Evolutionary conservation across 2,888 invertebrate genomes (phyloP).

Genomic region (Hololepta plana): DNA sequence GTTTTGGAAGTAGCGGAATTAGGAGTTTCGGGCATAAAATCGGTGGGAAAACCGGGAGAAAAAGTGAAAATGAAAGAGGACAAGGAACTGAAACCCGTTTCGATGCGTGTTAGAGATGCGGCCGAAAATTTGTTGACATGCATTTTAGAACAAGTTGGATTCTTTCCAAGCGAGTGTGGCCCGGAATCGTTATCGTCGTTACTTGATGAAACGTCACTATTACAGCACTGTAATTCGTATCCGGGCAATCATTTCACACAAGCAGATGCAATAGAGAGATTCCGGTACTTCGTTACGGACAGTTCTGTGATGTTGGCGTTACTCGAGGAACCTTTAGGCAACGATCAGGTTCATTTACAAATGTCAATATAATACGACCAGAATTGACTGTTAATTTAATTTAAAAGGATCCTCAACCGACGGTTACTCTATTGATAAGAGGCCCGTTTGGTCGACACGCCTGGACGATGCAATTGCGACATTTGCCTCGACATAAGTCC

Average conservation of each 20-base stretch:
- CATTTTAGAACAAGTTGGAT: slow-evolving; percentile 79
- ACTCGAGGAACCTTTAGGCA: slow-evolving; percentile 84
- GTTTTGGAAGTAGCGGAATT: slow-evolving; percentile 86
- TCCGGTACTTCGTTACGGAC: slow-evolving; percentile 82
- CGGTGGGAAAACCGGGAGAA: slow-evolving; percentile 72
- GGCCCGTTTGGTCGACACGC: slow-evolving; percentile 90
- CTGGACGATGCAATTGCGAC: slow-evolving; percentile 81
- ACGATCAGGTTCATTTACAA: slow-evolving; percentile 22
- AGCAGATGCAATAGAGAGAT: slow-evolving; percentile 46
- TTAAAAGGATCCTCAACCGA: slow-evolving; percentile 79
- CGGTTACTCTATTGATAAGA: slow-evolving; percentile 72
- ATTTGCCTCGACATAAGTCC: slow-evolving; percentile 67
- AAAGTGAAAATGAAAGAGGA: slow-evolving; percentile 85
- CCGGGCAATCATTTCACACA: slow-evolving; percentile 29
- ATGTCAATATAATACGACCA: background rate
- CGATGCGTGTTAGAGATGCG: slow-evolving; percentile 93
- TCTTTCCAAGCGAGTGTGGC: slow-evolving; percentile 69
- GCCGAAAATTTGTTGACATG: slow-evolving; percentile 86
- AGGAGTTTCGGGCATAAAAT: slow-evolving; percentile 92
- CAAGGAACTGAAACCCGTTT: slow-evolving; percentile 91
- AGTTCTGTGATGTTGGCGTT: slow-evolving; percentile 76
- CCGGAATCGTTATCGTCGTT: slow-evolving; percentile 72
- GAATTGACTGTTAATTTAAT: slow-evolving; percentile 2
- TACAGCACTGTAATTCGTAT: slow-evolving; percentile 54
- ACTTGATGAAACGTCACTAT: slow-evolving; percentile 70